These are phyloP conservation scores for Anser brachyrhynchus DNA, from an alignment of 2,113 vertebrate genomes.

Conservation along the genomic window DNA sequence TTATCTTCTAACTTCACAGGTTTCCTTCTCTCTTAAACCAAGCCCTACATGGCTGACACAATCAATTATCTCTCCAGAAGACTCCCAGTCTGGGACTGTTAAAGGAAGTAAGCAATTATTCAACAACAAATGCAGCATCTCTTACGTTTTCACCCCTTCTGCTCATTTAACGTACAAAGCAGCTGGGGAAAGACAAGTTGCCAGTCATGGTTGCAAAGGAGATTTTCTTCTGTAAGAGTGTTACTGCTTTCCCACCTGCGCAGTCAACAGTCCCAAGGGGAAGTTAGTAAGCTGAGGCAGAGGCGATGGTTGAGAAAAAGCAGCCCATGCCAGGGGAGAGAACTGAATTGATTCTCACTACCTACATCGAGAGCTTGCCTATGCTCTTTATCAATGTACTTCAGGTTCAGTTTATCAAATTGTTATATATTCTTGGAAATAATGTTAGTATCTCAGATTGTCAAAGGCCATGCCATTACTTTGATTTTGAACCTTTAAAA, in stretches of 20 bases:
- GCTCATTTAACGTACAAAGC: not conserved
- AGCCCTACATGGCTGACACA: not conserved
- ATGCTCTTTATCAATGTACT: not conserved
- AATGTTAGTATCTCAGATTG: not conserved
- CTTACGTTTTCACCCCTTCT: not conserved
- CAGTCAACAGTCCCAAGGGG: not conserved
- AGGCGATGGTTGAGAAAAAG: accelerated
- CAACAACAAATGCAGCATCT: not conserved
- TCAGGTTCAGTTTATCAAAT: not conserved
- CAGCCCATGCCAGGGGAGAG: not conserved
- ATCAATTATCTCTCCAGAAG: not conserved
- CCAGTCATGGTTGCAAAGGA: not conserved
- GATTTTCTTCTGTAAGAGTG: not conserved
- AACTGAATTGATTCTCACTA: not conserved
- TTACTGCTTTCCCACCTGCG: not conserved
- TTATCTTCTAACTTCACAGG: not conserved
- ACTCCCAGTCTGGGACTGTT: not conserved
- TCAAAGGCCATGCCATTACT: not conserved
- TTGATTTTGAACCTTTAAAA: not conserved
- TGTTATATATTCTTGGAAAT: not conserved
- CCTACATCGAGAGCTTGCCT: not conserved
- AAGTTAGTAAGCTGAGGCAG: not conserved
- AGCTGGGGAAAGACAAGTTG: not conserved
- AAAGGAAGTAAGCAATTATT: not conserved
- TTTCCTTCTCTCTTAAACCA: not conserved